Evolutionary conservation across 2,888 invertebrate species (phyloP), one percentile per base, ranked within the genome.

Genomic region (Dyspetes luteomarginatus): DNA sequence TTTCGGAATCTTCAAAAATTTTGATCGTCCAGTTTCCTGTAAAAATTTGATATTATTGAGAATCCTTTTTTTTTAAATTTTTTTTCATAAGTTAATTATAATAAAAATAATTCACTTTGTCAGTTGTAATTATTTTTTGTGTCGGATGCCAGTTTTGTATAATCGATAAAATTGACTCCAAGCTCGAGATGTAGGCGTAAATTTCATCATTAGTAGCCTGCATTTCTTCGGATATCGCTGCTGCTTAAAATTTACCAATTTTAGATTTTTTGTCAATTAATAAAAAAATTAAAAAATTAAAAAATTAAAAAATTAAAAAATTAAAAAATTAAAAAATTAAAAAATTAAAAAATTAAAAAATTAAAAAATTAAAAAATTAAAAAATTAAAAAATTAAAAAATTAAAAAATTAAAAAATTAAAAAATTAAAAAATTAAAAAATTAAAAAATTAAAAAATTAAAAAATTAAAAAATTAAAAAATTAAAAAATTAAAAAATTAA

Each of bases 101-200:
- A 12, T 3, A 56, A 26, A 30, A 1, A 12, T 3, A 41, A 28
- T 48, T 58, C 41, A 71, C 64, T 26, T 52, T 52, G 19, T 60
- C 50, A 52, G 56, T 12, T 2, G 4, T 26, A 41, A 56, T 50
- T 0, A 55, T 81, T 65, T 82, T 84, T 17, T 28, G 77, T 4
- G 62, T 26, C 0, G 83, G 78, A 81, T 89, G 82, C 87, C 86
- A 87, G 58, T 81, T 79, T 0, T 50, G 64, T 15, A 89, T 76
- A 1, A 87, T 48, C 3, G 82, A 72, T 17, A 85, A 72, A 9
- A 90, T 82, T 0, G 62, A 65, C 3, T 79, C 68, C 0, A 89
- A 82, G 5, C 75, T 85, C 22, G 15, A 64, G 12, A 83, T 28
- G 36, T 87, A 88, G 64, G 77, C 56, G 3, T 85, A 78, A 81